Evolutionary conservation across 2,888 invertebrate species (phyloP).

Genomic region (Nineta flava): DNA sequence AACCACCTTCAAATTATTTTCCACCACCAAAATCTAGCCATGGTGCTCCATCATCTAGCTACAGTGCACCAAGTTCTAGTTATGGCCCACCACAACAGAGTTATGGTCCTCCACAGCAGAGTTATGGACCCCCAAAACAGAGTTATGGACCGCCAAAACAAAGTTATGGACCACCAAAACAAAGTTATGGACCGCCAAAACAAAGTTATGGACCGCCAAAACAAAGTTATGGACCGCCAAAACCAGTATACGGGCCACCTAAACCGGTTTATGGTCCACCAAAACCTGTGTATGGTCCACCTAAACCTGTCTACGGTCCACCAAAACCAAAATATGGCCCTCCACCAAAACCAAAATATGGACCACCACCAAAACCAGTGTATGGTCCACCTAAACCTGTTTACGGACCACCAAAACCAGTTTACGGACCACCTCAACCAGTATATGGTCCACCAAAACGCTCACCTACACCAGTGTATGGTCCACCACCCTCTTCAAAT

Average conservation of each 20-base stretch:
- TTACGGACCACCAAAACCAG: conserved; percentile 13
- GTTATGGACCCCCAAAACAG: conserved; percentile 14
- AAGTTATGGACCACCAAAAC: conserved; percentile 12
- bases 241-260: conserved; percentile 10
- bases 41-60: conserved; percentile 2
- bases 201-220: conserved; percentile 16
- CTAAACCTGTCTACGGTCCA: conserved; percentile 16
- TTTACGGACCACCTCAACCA: conserved; percentile 10
- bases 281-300: conserved; percentile 11
- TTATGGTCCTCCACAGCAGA: conserved; percentile 11
- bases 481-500: conserved; percentile 7
- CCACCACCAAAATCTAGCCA: neutral
- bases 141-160: conserved; percentile 12
- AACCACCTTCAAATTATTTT: neutral
- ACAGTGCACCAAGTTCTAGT: conserved; percentile 13
- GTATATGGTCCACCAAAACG: conserved; percentile 11
- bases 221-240: conserved; percentile 15
- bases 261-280: conserved; percentile 11
- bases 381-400: conserved; percentile 14
- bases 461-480: conserved; percentile 12
- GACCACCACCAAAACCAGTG: conserved; percentile 12
- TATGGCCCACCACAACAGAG: neutral
- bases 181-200: conserved; percentile 15
- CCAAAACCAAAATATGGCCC: conserved; percentile 17
- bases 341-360: conserved; percentile 9